These are phyloP conservation scores for Eunapius fragilis DNA, from an alignment of 37 sponge, comb jelly and placozoan species.

Conservation along the genomic window DNA sequence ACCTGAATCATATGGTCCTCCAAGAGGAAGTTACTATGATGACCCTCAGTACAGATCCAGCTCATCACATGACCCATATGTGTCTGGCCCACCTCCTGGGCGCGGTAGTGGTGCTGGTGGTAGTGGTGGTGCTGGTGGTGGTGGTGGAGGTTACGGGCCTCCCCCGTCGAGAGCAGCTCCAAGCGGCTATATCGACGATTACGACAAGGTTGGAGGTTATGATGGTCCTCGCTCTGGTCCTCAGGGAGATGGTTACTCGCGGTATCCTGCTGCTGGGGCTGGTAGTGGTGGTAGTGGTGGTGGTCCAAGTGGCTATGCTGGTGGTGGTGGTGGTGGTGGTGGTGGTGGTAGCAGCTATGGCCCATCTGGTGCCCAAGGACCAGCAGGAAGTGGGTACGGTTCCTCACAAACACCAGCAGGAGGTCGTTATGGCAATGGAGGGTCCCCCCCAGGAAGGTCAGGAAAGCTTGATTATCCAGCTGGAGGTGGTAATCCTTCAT, in stretches of 20 bases:
- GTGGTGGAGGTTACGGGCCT: not conserved
- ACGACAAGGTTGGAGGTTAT: conserved; percentile 2
- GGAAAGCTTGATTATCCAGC: not conserved
- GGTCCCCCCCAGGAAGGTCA: not conserved
- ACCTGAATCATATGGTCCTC: conserved; percentile 8
- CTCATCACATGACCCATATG: conserved; percentile 1
- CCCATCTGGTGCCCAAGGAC: not conserved
- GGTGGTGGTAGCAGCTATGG: conserved; percentile 14
- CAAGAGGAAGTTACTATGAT: conserved; percentile 29
- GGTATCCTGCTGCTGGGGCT: not conserved
- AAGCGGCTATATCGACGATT: not conserved
- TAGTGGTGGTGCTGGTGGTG: conserved; percentile 1
- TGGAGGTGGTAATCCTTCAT: not conserved
- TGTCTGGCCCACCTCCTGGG: conserved; percentile 12
- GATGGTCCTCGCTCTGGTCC: not conserved
- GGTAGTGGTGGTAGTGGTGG: not conserved
- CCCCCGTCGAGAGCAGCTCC: not conserved
- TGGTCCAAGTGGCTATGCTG: not conserved
- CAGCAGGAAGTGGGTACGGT: not conserved
- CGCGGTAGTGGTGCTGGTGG: not conserved
- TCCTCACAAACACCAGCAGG: not conserved
- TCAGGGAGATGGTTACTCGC: conserved; percentile 2
- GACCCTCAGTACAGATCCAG: not conserved
- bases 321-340: not conserved
- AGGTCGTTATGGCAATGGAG: not conserved